These are phyloP conservation scores for Dryobotodes eremita DNA, from an alignment of 2,888 invertebrate genomes.

Conservation along the genomic window DNA sequence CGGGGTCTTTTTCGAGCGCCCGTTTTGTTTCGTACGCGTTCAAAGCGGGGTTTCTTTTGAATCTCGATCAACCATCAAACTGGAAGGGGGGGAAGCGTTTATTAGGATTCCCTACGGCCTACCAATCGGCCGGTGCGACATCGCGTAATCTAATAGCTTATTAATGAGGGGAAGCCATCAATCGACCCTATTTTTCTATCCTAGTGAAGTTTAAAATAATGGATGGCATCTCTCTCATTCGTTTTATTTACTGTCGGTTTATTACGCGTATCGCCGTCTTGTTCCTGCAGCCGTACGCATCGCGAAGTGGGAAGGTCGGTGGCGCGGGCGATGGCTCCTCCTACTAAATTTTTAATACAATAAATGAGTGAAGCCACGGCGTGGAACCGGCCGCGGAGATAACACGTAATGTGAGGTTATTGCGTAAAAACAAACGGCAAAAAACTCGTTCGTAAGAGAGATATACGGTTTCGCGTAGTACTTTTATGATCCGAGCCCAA, in stretches of 20 bases:
- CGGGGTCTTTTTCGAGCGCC: conserved; percentile 88
- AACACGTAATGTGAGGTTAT: conserved; percentile 87
- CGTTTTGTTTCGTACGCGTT: conserved; percentile 88
- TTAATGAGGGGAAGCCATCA: conserved; percentile 89
- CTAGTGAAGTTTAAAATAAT: conserved; percentile 87
- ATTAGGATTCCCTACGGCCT: conserved; percentile 90
- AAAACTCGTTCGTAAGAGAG: conserved; percentile 82
- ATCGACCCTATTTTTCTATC: conserved; percentile 89
- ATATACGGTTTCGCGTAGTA: conserved; percentile 83
- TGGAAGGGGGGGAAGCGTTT: conserved; percentile 89
- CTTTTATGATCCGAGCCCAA: conserved; percentile 84
- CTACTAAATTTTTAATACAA: conserved; percentile 90
- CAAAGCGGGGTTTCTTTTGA: conserved; percentile 90
- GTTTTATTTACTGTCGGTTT: conserved; percentile 79
- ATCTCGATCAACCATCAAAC: conserved; percentile 89
- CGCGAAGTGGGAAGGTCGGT: conserved; percentile 86
- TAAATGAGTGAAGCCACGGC: conserved; percentile 86
- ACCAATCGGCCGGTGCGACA: conserved; percentile 89
- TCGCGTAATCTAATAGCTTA: conserved; percentile 90
- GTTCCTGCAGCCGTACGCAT: conserved; percentile 78
- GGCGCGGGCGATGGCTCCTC: conserved; percentile 84
- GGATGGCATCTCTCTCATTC: conserved; percentile 79
- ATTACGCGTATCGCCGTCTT: conserved; percentile 84
- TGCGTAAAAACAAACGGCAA: conserved; percentile 88
- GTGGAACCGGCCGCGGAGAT: conserved; percentile 85